Conservation (phyloP, 2,888 invertebrate species). For the Plemyria rubiginata region DNA sequence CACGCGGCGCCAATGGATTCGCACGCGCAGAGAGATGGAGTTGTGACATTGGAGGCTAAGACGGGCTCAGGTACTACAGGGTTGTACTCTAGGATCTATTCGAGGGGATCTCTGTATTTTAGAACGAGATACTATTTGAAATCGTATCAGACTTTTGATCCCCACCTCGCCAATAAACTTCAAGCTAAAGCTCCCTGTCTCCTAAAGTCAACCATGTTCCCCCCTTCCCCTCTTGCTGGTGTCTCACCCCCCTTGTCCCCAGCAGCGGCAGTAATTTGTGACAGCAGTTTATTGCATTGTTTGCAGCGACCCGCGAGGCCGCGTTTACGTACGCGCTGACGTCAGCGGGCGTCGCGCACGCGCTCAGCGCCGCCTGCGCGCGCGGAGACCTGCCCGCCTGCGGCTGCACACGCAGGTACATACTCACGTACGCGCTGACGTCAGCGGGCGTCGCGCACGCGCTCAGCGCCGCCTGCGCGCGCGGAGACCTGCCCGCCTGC, state of each 20-base stretch:
- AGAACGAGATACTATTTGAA: too few relatives aligned
- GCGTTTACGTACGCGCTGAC: slow-evolving; percentile 97
- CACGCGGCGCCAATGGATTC: slow-evolving; percentile 12
- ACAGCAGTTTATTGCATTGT: background rate
- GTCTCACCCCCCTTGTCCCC: too few relatives aligned
- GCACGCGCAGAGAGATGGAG: slow-evolving; percentile 19
- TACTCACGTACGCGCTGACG: background rate
- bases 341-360: slow-evolving; percentile 96
- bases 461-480: background rate
- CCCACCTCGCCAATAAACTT: too few relatives aligned
- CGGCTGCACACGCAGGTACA: slow-evolving; percentile 86
- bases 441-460: too few relatives aligned
- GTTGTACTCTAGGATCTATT: background rate
- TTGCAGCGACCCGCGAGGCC: slow-evolving; percentile 94
- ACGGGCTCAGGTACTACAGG: slow-evolving; percentile 5
- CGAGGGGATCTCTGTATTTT: background rate
- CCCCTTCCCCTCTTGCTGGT: too few relatives aligned
- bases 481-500: too few relatives aligned
- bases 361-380: slow-evolving; percentile 96
- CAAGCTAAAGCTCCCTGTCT: too few relatives aligned
- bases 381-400: slow-evolving; percentile 94
- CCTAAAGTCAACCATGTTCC: too few relatives aligned
- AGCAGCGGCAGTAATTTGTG: too few relatives aligned
- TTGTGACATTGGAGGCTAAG: slow-evolving; percentile 19
- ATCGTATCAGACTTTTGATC: too few relatives aligned